These are phyloP conservation scores for Trissolcus japonicus DNA, from an alignment of 2,888 invertebrate species.

Conservation along the genomic window DNA sequence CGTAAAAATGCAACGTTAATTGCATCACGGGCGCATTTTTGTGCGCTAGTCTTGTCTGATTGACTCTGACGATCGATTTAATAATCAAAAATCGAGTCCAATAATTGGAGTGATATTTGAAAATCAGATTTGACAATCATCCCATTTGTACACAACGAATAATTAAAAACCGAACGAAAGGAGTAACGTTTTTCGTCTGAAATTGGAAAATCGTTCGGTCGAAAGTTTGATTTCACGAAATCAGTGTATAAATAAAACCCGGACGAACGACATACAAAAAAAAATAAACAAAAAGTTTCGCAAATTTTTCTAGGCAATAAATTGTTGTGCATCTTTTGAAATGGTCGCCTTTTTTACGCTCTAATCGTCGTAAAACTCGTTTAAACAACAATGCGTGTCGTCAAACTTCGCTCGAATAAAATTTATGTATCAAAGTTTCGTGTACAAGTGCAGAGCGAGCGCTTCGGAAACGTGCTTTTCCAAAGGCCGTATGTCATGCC, in stretches of 20 bases:
- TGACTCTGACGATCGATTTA: background rate
- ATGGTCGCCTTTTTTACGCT: conserved; percentile 24
- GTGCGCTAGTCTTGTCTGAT: conserved; percentile 7
- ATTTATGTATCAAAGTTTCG: conserved; percentile 43
- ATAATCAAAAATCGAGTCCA: too few relatives aligned
- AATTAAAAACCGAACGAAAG: background rate
- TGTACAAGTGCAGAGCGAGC: conserved; percentile 21
- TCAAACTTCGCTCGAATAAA: conserved; percentile 38
- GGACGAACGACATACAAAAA: background rate
- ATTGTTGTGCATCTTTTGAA: conserved; percentile 21
- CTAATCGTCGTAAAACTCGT: conserved; percentile 36
- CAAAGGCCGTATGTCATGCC: conserved; percentile 32
- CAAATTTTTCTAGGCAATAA: conserved; percentile 10
- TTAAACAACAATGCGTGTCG: conserved; percentile 34
- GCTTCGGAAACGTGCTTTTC: conserved; percentile 17
- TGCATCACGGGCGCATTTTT: conserved; percentile 3
- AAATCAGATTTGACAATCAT: background rate
- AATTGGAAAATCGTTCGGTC: background rate
- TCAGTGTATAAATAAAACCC: too few relatives aligned
- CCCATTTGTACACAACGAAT: background rate
- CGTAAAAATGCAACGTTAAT: conserved; percentile 34
- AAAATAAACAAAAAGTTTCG: background rate
- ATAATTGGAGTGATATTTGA: too few relatives aligned
- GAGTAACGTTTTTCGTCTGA: background rate
- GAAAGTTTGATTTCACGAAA: background rate